Evolutionary conservation across 2,888 invertebrate species (phyloP).

Genomic region (Drosophila subquinaria): DNA sequence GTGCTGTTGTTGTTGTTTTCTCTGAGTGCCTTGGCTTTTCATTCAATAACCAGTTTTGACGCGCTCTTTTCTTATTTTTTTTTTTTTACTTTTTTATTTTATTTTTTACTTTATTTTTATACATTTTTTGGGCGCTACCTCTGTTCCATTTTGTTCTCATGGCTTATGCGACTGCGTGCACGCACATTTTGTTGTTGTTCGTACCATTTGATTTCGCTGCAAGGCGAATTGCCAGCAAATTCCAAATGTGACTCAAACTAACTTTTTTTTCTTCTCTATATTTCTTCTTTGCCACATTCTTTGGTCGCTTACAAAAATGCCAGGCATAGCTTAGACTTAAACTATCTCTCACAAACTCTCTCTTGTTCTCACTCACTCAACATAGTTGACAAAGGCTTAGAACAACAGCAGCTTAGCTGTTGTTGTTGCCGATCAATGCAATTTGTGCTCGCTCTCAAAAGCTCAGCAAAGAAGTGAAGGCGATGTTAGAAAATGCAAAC

Average conservation of each 20-base stretch:
- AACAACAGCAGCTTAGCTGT: constrained; percentile 24
- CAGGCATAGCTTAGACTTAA: constrained; percentile 43
- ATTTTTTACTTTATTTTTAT: constrained; percentile 30
- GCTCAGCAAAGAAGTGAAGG: constrained; percentile 18
- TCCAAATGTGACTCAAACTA: constrained; percentile 29
- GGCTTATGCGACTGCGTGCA: constrained; percentile 58
- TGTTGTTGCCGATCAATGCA: constrained; percentile 28
- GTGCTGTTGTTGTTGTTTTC: constrained; percentile 28
- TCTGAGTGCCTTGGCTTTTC: constrained; percentile 64
- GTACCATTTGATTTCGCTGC: constrained; percentile 51
- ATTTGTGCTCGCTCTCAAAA: constrained; percentile 32
- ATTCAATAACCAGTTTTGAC: constrained; percentile 81
- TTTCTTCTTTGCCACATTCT: constrained; percentile 52
- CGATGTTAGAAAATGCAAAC: constrained; percentile 11
- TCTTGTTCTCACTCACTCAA: constrained; percentile 14
- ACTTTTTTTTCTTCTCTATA: constrained; percentile 33
- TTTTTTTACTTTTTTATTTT: constrained; percentile 32
- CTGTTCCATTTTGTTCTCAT: constrained; percentile 28
- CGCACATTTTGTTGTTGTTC: constrained; percentile 48
- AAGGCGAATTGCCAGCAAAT: constrained; percentile 57
- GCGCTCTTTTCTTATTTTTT: constrained; percentile 54
- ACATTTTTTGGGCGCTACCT: constrained; percentile 52
- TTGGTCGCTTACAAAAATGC: constrained; percentile 37
- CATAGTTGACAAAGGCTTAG: constrained; percentile 34
- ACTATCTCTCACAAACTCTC: constrained; percentile 5